Base-by-base conservation (phyloP, 2,113 vertebrate species). In the Chaetodon trifascialis region DNA sequence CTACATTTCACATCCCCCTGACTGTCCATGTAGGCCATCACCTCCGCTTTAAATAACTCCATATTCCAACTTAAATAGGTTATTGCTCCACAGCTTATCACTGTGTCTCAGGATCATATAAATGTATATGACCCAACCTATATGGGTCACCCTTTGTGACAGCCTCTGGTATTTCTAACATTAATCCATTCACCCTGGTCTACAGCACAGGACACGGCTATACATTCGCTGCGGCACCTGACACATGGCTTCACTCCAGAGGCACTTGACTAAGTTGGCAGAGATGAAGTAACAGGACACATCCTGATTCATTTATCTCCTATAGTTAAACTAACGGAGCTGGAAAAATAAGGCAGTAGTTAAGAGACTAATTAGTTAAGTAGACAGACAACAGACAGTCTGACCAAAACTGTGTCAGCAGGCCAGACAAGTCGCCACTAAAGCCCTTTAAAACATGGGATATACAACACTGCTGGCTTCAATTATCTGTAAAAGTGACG, bases 1-100 rank as follows among this genome's bases (percentile, higher is more conserved):
- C 34, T 58, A 15, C 46, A 62, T 52, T 10, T 47, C 7, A 76
- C 19, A 73, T 68, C 58, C 47, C 64, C 46, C 2, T 15, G 19
- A 36, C n/a, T 23, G 75, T 52, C 34, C 59, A 84, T 77, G 52
- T 65, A 64, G 81, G 75, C 67, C 60, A 68, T 51, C 62, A 54
- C 54, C 52, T 46, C 30, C 52, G 72, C 34, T 52, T 89, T 73
- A 58, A 79, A 80, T 64, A 78, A 76, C 73, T 64, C 36, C 55
- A 60, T 40, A 60, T 67, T 66, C 51, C 47, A 72, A 55, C 12
- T 23, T 44, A 74, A 76, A 73, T 69, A 70, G 79, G 69, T 46
- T 76, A 73, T 23, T 65, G 54, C 55, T 80, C 9, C 42, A 51
- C 68, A 71, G 54, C 56, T 64, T 65, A 59, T 85, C 51, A 73